phyloP scores from a whole-genome alignment of 2,113 vertebrate species.

The Chaenocephalus aceratus region DNA sequence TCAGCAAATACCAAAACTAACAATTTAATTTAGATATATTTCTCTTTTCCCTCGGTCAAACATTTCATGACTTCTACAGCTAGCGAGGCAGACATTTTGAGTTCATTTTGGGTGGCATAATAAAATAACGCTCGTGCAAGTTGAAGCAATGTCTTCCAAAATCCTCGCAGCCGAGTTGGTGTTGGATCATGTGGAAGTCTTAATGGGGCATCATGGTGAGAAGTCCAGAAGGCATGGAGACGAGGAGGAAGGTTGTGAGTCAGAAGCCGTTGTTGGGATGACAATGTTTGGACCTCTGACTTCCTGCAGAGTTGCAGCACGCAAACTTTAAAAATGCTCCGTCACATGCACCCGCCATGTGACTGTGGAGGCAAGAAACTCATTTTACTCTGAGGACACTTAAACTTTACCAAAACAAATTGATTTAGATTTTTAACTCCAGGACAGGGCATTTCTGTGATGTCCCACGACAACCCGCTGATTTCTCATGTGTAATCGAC shows the following conservation, averaged over 20 bases:
- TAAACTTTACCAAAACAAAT: neutral
- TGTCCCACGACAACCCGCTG: neutral
- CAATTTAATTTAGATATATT: too few relatives aligned
- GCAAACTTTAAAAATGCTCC: neutral
- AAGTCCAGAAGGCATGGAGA: neutral
- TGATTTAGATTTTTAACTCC: neutral
- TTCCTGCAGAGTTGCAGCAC: neutral
- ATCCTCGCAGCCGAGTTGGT: neutral
- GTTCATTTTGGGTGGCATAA: neutral
- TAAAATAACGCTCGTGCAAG: neutral
- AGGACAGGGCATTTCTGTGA: neutral
- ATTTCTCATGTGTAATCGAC: neutral
- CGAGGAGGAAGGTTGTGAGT: neutral
- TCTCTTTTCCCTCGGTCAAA: too few relatives aligned
- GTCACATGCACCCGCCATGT: neutral
- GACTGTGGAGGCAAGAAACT: neutral
- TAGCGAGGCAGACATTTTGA: neutral
- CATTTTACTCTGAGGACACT: neutral
- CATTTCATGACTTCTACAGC: too few relatives aligned
- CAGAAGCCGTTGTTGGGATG: slow-evolving; percentile 1
- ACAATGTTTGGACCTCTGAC: slow-evolving; percentile 31
- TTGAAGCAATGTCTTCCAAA: neutral
- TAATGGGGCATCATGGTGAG: neutral
- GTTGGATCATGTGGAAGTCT: neutral
- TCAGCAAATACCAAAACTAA: too few relatives aligned